Conservation (phyloP, 2,113 vertebrate genomes). For the Vidua chalybeata region DNA sequence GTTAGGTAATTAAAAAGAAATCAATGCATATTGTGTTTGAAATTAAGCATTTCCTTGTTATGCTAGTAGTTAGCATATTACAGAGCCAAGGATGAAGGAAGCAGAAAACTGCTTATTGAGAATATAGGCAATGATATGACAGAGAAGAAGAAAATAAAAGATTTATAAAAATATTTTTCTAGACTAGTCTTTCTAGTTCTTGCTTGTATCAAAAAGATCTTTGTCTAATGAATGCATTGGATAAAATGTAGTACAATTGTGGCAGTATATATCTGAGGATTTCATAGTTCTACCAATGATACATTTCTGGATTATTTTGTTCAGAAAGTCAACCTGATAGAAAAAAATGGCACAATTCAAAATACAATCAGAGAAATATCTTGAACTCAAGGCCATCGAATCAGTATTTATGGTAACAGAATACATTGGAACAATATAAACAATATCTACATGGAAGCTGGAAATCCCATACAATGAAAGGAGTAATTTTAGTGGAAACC, state of each 20-base stretch:
- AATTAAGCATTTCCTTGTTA: background rate
- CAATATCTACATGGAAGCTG: accelerated
- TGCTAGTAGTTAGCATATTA: background rate
- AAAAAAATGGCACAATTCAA: background rate
- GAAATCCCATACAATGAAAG: background rate
- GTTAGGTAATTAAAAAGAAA: constrained; percentile 4
- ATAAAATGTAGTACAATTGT: background rate
- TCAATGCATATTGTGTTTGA: background rate
- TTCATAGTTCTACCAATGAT: background rate
- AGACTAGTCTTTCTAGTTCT: background rate
- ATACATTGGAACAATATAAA: background rate
- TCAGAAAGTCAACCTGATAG: background rate
- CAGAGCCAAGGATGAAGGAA: background rate
- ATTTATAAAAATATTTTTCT: background rate
- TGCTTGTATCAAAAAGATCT: background rate
- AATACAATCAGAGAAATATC: background rate
- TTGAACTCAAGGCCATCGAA: background rate
- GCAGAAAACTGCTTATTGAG: background rate
- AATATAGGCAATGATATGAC: background rate
- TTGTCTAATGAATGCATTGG: background rate
- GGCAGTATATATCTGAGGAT: background rate
- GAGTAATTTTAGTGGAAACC: background rate
- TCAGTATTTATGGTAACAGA: background rate
- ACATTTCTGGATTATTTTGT: background rate
- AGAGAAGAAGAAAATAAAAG: background rate